A percentile compares a stretch with the other conserved stretches of the same genome.
Evolutionary conservation across 2,797 vertebrate species (phyloP).

Genomic region (Anabacerthia variegaticeps): DNA sequence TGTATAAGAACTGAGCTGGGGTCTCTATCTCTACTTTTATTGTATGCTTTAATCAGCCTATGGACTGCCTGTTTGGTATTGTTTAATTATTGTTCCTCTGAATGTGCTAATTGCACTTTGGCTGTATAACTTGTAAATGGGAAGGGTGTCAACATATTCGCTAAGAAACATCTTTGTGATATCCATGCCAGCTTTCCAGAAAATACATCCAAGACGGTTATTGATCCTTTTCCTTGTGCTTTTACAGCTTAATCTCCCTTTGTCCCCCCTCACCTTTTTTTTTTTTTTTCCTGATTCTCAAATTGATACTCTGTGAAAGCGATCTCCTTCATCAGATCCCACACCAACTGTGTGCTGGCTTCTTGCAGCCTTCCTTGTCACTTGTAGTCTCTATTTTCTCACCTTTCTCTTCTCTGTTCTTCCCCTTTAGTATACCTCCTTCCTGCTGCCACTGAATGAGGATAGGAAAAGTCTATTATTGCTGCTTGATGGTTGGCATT

Average conservation of each 20-base stretch:
- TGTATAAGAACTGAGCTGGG: not conserved
- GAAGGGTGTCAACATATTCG: conserved; percentile 65
- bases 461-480: conserved; percentile 27
- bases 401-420: conserved; percentile 5
- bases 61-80: conserved; percentile 42
- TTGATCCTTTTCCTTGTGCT: conserved; percentile 73
- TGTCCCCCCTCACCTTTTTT: not conserved
- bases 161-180: conserved; percentile 64
- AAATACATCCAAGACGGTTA: conserved; percentile 72
- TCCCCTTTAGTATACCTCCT: not conserved
- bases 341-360: not conserved
- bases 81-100: conserved; percentile 71
- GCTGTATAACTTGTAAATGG: conserved; percentile 64
- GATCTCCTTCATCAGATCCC: conserved; percentile 37
- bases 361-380: not conserved
- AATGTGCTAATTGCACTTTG: conserved; percentile 71
- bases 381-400: not conserved
- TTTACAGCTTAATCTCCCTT: conserved; percentile 61
- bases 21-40: not conserved
- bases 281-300: not conserved
- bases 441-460: not conserved
- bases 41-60: conserved; percentile 38
- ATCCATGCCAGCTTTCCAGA: conserved; percentile 67
- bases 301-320: not conserved
- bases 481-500: conserved; percentile 7